A percentile compares a stretch with the other conserved stretches of the same genome.
These are phyloP conservation scores for Pangasianodon hypophthalmus DNA, from an alignment of 2,113 vertebrate genomes.

Conservation along the genomic window DNA sequence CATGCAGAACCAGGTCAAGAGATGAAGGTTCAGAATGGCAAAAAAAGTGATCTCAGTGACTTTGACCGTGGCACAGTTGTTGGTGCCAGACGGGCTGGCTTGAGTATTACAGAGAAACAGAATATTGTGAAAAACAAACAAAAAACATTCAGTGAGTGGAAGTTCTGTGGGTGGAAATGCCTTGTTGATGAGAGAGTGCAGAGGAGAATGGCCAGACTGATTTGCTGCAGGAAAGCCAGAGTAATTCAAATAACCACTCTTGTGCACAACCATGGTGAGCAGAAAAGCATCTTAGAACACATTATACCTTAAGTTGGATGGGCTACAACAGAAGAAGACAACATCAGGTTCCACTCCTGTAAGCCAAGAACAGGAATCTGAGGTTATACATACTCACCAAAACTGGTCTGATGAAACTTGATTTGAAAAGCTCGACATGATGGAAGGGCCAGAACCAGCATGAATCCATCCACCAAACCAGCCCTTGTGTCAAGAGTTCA, in stretches of 20 bases:
- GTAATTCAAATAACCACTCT: not conserved
- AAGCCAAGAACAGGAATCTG: not conserved
- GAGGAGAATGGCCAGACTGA: constrained; percentile 2
- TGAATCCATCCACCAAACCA: not conserved
- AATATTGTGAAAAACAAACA: not conserved
- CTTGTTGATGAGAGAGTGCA: not conserved
- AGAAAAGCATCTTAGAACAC: not conserved
- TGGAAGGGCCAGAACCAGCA: not conserved
- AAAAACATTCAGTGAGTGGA: not conserved
- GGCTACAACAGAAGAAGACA: not conserved
- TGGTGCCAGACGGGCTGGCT: not conserved
- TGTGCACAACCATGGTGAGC: not conserved
- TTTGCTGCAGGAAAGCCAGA: not conserved
- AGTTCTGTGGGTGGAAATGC: not conserved
- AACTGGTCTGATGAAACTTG: not conserved
- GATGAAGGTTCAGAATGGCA: too few relatives aligned
- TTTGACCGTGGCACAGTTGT: not conserved
- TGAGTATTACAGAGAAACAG: not conserved
- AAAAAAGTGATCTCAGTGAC: not conserved
- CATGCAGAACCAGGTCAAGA: not conserved
- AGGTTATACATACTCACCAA: not conserved
- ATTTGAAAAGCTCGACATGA: not conserved
- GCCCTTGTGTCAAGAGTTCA: not conserved
- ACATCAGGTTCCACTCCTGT: not conserved
- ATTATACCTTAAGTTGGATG: not conserved